Conservation (phyloP, 2,888 invertebrate genomes). For the Aspidiotus rigidus region DNA sequence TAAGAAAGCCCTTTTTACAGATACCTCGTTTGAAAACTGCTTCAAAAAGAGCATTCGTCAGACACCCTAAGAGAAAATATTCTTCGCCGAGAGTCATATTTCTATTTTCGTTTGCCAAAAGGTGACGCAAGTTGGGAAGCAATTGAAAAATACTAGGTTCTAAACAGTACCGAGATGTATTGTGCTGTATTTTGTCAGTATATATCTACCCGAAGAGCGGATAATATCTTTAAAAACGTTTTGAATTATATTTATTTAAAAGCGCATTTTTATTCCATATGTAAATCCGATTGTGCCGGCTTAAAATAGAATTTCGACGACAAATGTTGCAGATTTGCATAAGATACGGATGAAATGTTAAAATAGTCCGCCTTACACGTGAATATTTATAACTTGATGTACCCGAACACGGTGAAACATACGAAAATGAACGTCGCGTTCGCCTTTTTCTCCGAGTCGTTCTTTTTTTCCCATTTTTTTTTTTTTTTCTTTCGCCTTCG, state of each 20-base stretch:
- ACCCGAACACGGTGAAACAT: conserved; percentile 2
- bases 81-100: too few species aligned
- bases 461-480: too few species aligned
- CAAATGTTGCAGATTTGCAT: conserved; percentile 34
- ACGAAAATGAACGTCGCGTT: conserved; percentile 1
- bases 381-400: conserved; percentile 32
- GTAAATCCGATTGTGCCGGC: conserved; percentile 31
- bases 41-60: too few species aligned
- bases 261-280: conserved; percentile 33
- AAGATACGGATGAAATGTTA: conserved; percentile 33
- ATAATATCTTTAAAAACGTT: conserved; percentile 30
- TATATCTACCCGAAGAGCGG: conserved; percentile 10
- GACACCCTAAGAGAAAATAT: too few species aligned
- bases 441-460: not conserved
- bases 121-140: too few species aligned
- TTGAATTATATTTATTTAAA: conserved; percentile 34
- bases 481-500: not conserved
- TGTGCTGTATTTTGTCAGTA: not conserved
- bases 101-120: too few species aligned
- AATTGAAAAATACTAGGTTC: not conserved
- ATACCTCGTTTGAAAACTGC: too few species aligned
- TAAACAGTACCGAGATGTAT: not conserved
- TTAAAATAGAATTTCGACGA: conserved; percentile 32
- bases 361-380: conserved; percentile 34
- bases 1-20: too few species aligned